Evolutionary conservation across 2,888 invertebrate species (phyloP), one percentile per base, ranked within the genome.

Genomic region (Arrhopalites spinosus): DNA sequence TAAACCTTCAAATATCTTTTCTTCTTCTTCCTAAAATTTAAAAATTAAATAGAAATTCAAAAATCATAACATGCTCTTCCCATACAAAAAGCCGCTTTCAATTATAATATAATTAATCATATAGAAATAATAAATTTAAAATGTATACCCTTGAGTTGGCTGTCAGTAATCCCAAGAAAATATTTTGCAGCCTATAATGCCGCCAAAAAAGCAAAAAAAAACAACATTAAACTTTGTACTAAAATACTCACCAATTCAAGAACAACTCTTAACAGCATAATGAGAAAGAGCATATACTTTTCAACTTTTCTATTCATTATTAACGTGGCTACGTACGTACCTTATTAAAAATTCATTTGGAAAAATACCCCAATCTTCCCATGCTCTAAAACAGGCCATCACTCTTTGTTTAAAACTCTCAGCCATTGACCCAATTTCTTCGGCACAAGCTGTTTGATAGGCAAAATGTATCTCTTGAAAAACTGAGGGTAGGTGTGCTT

Each of bases 311-410:
- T n/a, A n/a, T n/a, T n/a, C n/a, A n/a, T n/a, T n/a, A n/a, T n/a
- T n/a, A n/a, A n/a, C n/a, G n/a, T n/a, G n/a, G n/a, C n/a, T n/a
- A n/a, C n/a, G n/a, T n/a, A n/a, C n/a, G n/a, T n/a, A n/a, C n/a
- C n/a, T n/a, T n/a, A 92, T 90, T 78, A 99, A 88, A 86, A 93
- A 94, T 81, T 98, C 96, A 76, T 93, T 92, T 0, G 98, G 94
- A 87, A 98, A 99, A 78, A 99, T 91, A 20, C 94, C 92, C 92
- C 96, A 96, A 85, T 99, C 98, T 86, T 98, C 97, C 98, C 99
- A 98, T 1, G 97, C 95, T 84, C 94, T 91, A 85, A 98, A 90
- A 83, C 95, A 93, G 84, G 93, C 90, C 85, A 95, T 91, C 45
- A 98, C 93, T 64, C 97, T 88, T 76, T 92, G 91, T 84, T 96